Conservation (phyloP, 2,888 invertebrate species). For the Mayetiola destructor region DNA sequence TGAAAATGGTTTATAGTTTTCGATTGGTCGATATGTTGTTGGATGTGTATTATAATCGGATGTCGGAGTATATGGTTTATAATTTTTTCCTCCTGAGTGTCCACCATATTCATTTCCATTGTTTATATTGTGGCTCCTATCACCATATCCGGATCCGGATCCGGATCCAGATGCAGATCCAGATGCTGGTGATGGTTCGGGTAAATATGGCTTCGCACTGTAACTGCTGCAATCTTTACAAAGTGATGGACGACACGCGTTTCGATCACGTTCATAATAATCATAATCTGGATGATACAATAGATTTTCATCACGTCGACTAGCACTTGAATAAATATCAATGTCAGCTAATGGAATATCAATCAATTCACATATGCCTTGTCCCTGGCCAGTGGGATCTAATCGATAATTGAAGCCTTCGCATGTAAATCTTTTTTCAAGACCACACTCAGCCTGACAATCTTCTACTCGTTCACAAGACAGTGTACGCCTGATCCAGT, state of each 20-base stretch:
- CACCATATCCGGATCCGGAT: not conserved
- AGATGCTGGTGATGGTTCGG: not conserved
- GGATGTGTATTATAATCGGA: slow-evolving; percentile 15
- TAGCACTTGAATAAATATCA: slow-evolving; percentile 40
- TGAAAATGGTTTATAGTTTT: slow-evolving; percentile 21
- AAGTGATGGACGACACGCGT: slow-evolving; percentile 41
- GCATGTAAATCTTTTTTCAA: slow-evolving; percentile 59
- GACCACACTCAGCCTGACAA: slow-evolving; percentile 59
- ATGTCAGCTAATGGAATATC: slow-evolving; percentile 55
- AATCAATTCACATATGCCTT: slow-evolving; percentile 64
- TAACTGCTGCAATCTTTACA: slow-evolving; percentile 31
- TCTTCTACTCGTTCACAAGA: slow-evolving; percentile 59
- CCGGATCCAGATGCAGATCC: too few species aligned
- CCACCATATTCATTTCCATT: not conserved
- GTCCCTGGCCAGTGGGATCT: slow-evolving; percentile 52
- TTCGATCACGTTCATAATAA: slow-evolving; percentile 63
- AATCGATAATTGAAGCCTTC: slow-evolving; percentile 72
- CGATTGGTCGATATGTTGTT: slow-evolving; percentile 22
- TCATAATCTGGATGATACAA: slow-evolving; percentile 51
- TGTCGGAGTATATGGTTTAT: not conserved
- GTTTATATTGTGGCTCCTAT: not conserved
- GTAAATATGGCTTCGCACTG: slow-evolving; percentile 18
- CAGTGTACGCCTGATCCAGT: slow-evolving; percentile 51
- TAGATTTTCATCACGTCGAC: slow-evolving; percentile 38
- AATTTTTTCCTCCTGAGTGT: not conserved